phyloP scores from a whole-genome alignment of 2,888 invertebrate species.

The Elegia similella region DNA sequence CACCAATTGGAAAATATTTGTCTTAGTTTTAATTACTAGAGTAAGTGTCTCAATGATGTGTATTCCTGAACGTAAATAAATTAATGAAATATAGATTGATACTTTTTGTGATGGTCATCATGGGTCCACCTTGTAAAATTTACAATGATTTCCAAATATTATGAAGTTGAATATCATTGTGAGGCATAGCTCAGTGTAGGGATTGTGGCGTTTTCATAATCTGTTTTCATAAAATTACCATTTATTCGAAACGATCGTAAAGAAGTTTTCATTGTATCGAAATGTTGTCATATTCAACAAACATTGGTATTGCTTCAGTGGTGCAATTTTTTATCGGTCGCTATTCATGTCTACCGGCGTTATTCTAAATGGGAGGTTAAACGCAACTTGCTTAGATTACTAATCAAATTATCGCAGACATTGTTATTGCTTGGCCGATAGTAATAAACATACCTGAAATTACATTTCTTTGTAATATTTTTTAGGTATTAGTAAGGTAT shows the following conservation, averaged over 20 bases:
- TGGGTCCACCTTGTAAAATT: neutral
- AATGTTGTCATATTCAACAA: neutral
- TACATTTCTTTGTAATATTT: neutral
- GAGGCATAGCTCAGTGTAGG: neutral
- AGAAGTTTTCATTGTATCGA: neutral
- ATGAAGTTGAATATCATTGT: neutral
- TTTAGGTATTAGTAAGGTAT: neutral
- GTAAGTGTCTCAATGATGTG: conserved; percentile 60
- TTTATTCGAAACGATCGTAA: neutral
- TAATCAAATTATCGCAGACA: neutral
- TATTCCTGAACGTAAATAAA: conserved; percentile 56
- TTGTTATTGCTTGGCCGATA: neutral
- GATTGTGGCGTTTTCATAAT: neutral
- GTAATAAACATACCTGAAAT: neutral
- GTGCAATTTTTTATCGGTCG: neutral
- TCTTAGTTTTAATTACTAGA: conserved; percentile 56
- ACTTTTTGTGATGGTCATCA: conserved; percentile 19
- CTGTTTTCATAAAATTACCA: no score
- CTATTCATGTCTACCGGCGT: neutral
- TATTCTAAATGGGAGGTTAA: neutral
- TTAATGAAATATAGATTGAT: conserved; percentile 37
- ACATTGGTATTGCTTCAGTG: neutral
- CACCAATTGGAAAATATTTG: conserved; percentile 51
- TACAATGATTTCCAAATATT: neutral
- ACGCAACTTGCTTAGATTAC: neutral